Evolutionary conservation across 53 echinoderm and acorn worm genomes (phyloP).

Genomic region (Holothuria leucospilota): DNA sequence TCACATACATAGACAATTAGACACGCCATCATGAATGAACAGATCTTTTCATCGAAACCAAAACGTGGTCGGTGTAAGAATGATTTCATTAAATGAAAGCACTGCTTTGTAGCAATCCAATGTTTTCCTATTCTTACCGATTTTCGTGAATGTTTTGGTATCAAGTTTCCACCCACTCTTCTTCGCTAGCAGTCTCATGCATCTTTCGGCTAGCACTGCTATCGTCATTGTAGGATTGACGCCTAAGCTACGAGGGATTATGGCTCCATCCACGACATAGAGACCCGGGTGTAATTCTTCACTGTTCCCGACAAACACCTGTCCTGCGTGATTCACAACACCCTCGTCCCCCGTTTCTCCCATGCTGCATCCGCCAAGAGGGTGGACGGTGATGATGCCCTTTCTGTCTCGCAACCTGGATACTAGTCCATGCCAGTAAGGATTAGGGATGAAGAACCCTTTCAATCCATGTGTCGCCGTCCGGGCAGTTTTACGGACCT

Average conservation of each 20-base stretch:
- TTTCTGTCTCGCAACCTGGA: constrained; percentile 38
- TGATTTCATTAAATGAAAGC: too few relatives aligned
- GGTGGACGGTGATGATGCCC: constrained; percentile 67
- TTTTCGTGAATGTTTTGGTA: constrained; percentile 28
- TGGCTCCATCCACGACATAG: constrained; percentile 70
- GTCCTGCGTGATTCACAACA: constrained; percentile 67
- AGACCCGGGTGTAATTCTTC: constrained; percentile 54
- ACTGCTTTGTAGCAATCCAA: too few relatives aligned
- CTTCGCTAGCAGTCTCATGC: constrained; percentile 62
- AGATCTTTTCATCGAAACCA: too few relatives aligned
- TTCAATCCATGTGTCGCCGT: constrained; percentile 51
- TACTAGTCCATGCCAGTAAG: constrained; percentile 60
- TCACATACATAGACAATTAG: too few relatives aligned
- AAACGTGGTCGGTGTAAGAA: too few relatives aligned
- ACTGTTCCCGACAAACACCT: constrained; percentile 64
- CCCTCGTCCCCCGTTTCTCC: constrained; percentile 60
- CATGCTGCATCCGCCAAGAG: constrained; percentile 73
- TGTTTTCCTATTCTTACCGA: constrained; percentile 1
- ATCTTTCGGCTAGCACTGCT: constrained; percentile 65
- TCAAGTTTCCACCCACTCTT: constrained; percentile 63
- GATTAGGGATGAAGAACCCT: constrained; percentile 63
- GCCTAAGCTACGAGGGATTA: constrained; percentile 70
- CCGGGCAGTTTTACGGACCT: constrained; percentile 55
- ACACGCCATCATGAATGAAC: too few relatives aligned
- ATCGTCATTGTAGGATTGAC: constrained; percentile 73